Evolutionary conservation across 2,113 vertebrate genomes (phyloP).

Genomic region (Marmota monax): DNA sequence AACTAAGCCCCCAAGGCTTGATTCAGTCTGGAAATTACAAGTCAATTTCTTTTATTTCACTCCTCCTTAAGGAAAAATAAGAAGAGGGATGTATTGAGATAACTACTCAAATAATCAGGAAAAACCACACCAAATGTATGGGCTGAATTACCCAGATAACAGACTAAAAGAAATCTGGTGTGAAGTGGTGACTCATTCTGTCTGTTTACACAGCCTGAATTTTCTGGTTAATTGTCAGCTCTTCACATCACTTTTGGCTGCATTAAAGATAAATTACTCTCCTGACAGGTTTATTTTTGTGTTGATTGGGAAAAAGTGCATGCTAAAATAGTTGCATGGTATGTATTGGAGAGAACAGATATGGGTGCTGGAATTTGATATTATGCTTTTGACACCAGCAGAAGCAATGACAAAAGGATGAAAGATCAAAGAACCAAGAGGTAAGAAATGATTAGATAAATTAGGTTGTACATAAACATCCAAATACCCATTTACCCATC

Average conservation of each 20-base stretch:
- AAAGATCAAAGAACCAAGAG: neutral
- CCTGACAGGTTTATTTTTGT: constrained; percentile 66
- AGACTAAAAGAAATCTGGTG: constrained; percentile 56
- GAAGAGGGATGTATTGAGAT: neutral
- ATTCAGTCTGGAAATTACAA: neutral
- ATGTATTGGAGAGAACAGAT: neutral
- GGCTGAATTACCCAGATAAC: constrained; percentile 58
- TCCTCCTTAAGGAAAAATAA: constrained; percentile 59
- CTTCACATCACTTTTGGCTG: constrained; percentile 32
- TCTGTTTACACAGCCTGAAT: constrained; percentile 69
- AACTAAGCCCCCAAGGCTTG: constrained; percentile 56
- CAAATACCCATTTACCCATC: neutral
- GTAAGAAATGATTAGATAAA: neutral
- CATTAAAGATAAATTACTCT: constrained; percentile 57
- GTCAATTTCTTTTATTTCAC: constrained; percentile 52
- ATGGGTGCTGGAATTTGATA: neutral
- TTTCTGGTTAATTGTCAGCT: constrained; percentile 69
- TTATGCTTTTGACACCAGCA: neutral
- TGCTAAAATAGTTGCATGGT: constrained; percentile 1
- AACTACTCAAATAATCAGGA: constrained; percentile 13
- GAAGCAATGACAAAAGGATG: neutral
- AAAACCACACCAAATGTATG: constrained; percentile 55
- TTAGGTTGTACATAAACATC: neutral
- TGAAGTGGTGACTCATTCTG: constrained; percentile 64
- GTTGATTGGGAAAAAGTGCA: constrained; percentile 5